Evolutionary conservation across 2,797 vertebrate species (phyloP).

Genomic region (Dendrocincla fuliginosa): DNA sequence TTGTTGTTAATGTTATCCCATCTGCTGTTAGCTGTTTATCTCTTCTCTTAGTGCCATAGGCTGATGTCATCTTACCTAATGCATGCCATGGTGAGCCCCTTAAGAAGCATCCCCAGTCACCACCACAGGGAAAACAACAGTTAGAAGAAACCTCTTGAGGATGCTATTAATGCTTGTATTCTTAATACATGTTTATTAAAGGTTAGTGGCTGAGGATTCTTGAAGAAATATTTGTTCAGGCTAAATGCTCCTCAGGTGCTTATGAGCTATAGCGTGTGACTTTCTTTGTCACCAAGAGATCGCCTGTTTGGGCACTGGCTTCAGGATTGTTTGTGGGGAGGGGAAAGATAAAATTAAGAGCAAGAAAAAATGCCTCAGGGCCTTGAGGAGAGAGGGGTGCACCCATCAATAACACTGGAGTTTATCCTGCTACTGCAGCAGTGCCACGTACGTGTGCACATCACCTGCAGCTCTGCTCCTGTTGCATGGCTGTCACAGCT

Average conservation of each 20-base stretch:
- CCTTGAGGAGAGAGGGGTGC: background rate
- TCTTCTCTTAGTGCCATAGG: background rate
- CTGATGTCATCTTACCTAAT: background rate
- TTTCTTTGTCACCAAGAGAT: background rate
- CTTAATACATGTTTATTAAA: background rate
- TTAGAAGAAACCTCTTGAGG: background rate
- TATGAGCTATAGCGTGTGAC: background rate
- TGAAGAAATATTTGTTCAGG: background rate
- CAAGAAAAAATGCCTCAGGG: background rate
- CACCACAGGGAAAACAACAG: background rate
- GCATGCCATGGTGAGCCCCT: background rate
- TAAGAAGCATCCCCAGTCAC: background rate
- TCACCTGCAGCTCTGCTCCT: background rate
- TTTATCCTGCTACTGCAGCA: background rate
- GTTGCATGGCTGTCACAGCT: conserved; percentile 26
- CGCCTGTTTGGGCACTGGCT: background rate
- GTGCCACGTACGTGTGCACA: accelerated
- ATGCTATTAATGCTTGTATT: background rate
- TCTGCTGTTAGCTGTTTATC: background rate
- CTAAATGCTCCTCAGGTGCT: background rate
- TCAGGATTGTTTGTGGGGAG: background rate
- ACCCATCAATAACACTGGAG: accelerated
- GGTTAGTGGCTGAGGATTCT: background rate
- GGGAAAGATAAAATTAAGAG: background rate
- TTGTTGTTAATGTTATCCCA: background rate